Conservation (phyloP, 2,797 vertebrate genomes). For the Characodon lateralis region DNA sequence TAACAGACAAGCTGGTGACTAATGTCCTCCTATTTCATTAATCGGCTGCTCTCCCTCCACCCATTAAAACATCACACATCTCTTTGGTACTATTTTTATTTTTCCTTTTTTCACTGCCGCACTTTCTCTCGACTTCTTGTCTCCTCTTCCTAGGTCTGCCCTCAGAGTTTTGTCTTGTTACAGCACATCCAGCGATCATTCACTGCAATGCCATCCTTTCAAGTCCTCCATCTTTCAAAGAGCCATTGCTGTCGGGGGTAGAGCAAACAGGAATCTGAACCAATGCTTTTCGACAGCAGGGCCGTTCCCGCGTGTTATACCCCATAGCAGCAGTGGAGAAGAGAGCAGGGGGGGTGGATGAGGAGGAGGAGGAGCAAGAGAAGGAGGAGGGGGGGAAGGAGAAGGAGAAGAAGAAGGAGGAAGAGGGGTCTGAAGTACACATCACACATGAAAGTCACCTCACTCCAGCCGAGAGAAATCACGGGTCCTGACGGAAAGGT, state of each 20-base stretch:
- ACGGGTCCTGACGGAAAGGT: constrained; percentile 73
- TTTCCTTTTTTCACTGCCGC: constrained; percentile 13
- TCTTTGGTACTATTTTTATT: constrained; percentile 36
- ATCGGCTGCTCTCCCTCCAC: constrained; percentile 27
- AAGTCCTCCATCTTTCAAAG: constrained; percentile 74
- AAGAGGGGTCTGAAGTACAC: constrained; percentile 61
- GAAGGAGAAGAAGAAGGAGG: constrained; percentile 15
- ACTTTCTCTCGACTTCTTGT: constrained; percentile 21
- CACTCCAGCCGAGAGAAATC: constrained; percentile 71
- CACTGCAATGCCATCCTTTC: constrained; percentile 74
- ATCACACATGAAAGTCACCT: constrained; percentile 78
- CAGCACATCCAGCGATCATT: constrained; percentile 75
- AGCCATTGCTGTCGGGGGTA: constrained; percentile 66
- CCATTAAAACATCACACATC: constrained; percentile 50
- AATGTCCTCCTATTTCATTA: constrained; percentile 28
- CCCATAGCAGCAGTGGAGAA: constrained; percentile 56
- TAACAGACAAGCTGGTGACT: constrained; percentile 30
- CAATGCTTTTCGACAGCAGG: constrained; percentile 75
- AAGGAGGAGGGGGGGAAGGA: neutral
- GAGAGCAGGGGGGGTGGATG: too few relatives aligned
- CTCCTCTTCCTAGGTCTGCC: constrained; percentile 51
- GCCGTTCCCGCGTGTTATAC: constrained; percentile 64
- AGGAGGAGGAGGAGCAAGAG: constrained; percentile 9
- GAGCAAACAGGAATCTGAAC: constrained; percentile 72
- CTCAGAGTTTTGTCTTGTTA: constrained; percentile 70